A percentile compares a stretch with the other conserved stretches of the same genome.
Evolutionary conservation across 2,797 vertebrate genomes (phyloP).

Genomic region (Parauchenoglanis ngamensis): DNA sequence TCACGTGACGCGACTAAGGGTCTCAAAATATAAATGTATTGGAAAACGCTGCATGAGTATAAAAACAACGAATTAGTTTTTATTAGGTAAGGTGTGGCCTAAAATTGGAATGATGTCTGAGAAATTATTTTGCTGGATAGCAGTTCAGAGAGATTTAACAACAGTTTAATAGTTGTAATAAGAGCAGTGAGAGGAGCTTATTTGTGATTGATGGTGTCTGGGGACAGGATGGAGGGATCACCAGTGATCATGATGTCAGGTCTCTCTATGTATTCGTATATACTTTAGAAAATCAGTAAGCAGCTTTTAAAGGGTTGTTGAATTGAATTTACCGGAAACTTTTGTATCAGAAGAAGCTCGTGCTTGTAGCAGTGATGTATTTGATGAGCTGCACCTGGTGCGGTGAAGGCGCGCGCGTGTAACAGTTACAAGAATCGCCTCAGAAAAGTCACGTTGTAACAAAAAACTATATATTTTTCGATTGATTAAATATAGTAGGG

Average conservation of each 20-base stretch:
- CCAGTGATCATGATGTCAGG: background rate
- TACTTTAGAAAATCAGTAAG: background rate
- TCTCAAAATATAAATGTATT: background rate
- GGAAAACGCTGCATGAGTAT: background rate
- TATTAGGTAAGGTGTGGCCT: background rate
- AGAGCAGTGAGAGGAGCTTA: background rate
- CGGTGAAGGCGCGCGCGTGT: background rate
- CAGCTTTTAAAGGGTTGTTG: background rate
- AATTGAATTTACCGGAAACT: background rate
- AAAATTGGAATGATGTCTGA: background rate
- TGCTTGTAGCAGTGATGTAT: background rate
- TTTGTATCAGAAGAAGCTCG: fast-evolving
- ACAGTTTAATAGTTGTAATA: no score
- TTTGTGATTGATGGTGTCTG: background rate
- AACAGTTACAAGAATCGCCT: background rate
- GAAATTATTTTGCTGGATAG: background rate
- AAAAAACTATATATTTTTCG: background rate
- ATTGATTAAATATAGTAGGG: background rate
- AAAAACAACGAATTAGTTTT: background rate
- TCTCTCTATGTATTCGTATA: background rate
- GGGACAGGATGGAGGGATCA: background rate
- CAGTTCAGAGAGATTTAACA: background rate
- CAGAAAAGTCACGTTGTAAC: background rate
- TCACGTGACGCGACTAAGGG: slow-evolving; percentile 16
- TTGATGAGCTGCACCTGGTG: background rate